These are phyloP conservation scores for Antheraea pernyi DNA, from an alignment of 1,140 invertebrate species.

Conservation along the genomic window DNA sequence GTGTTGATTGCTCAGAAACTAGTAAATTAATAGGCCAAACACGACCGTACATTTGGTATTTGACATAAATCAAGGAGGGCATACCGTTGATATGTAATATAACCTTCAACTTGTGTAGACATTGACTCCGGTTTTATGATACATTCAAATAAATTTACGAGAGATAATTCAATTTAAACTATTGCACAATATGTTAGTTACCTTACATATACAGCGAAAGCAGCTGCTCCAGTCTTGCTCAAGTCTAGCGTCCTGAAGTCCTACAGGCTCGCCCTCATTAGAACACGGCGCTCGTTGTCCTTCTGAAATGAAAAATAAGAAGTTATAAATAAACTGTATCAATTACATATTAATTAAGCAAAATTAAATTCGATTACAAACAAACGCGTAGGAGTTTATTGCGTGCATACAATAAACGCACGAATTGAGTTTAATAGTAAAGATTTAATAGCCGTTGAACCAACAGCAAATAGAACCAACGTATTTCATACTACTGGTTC, in stretches of 20 bases:
- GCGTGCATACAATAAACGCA: not conserved
- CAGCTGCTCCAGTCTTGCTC: slow-evolving; percentile 68
- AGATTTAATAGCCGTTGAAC: no score
- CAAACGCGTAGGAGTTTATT: not conserved
- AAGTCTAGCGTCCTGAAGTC: slow-evolving; percentile 58
- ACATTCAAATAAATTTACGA: not conserved
- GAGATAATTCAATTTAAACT: not conserved
- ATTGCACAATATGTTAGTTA: slow-evolving; percentile 25
- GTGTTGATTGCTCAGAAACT: slow-evolving; percentile 3
- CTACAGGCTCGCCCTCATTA: slow-evolving; percentile 67
- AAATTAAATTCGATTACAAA: not conserved
- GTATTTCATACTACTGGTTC: no score
- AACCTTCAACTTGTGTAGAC: slow-evolving; percentile 19
- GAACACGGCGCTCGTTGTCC: slow-evolving; percentile 60
- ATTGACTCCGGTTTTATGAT: slow-evolving; percentile 8
- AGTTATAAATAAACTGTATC: not conserved
- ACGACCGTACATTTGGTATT: slow-evolving; percentile 19
- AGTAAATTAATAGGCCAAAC: slow-evolving; percentile 20
- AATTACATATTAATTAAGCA: not conserved
- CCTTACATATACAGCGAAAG: slow-evolving; percentile 71
- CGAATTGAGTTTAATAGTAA: not conserved
- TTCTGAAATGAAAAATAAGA: slow-evolving; percentile 45
- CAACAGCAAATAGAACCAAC: no score
- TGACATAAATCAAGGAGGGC: slow-evolving; percentile 22
- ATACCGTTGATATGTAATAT: slow-evolving; percentile 19